Percentiles rank a stretch among this genome's conserved stretches.
phyloP scores from a whole-genome alignment of 2,797 vertebrate genomes.

The Parauchenoglanis punctatus region DNA sequence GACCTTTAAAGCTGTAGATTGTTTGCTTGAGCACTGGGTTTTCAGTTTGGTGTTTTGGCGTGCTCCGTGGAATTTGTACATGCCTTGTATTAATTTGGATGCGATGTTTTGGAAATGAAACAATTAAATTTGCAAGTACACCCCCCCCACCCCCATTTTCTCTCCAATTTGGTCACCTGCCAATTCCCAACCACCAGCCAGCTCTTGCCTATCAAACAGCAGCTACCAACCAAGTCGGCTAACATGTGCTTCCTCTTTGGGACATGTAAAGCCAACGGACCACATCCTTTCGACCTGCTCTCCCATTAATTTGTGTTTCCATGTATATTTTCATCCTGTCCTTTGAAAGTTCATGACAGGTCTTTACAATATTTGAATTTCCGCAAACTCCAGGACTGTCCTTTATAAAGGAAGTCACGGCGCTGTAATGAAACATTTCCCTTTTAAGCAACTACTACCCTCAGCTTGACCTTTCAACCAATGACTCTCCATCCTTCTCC shows the following conservation, averaged over 20 bases:
- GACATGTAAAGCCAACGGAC: background rate
- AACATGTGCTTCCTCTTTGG: background rate
- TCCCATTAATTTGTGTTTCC: background rate
- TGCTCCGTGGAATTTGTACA: background rate
- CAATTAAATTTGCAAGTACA: background rate
- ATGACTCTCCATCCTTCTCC: slow-evolving; percentile 17
- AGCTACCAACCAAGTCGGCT: background rate
- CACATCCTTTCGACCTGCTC: background rate
- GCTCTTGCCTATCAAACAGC: background rate
- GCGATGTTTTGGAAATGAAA: background rate
- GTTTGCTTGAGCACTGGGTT: slow-evolving; percentile 1
- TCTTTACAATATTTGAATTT: background rate
- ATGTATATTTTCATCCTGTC: background rate
- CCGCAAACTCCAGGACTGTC: background rate
- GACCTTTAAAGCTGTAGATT: slow-evolving; percentile 15
- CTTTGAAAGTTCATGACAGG: background rate
- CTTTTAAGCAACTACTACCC: slow-evolving; percentile 50
- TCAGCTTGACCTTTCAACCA: slow-evolving; percentile 54
- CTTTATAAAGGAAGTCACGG: slow-evolving; percentile 2
- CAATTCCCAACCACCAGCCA: background rate
- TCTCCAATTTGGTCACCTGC: background rate
- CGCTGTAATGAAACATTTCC: slow-evolving; percentile 52
- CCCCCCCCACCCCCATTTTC: background rate
- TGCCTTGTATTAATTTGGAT: background rate
- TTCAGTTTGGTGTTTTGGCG: background rate